These are phyloP conservation scores for Drosophila putrida DNA, from an alignment of 2,888 invertebrate genomes.

Conservation along the genomic window DNA sequence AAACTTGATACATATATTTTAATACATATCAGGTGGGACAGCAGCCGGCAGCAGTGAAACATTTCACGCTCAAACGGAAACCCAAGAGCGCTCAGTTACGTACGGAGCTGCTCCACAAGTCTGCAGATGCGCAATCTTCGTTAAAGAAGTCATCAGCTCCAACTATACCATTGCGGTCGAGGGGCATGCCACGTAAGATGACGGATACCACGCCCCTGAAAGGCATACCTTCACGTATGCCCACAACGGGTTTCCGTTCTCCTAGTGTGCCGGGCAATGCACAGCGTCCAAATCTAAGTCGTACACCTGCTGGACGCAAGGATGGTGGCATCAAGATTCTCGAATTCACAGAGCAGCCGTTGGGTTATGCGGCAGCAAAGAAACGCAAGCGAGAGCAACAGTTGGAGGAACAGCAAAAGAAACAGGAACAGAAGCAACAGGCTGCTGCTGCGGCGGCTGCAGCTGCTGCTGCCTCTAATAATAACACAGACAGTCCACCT, in stretches of 20 bases:
- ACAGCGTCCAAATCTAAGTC: constrained; percentile 86
- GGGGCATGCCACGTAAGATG: constrained; percentile 97
- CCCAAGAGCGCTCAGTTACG: constrained; percentile 97
- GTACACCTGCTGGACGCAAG: constrained; percentile 90
- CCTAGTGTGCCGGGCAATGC: constrained; percentile 84
- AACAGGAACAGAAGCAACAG: constrained; percentile 86
- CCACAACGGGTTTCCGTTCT: constrained; percentile 88
- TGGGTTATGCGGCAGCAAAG: constrained; percentile 93
- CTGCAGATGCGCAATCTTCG: constrained; percentile 94
- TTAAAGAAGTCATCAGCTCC: constrained; percentile 95
- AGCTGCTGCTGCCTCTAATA: constrained; percentile 71
- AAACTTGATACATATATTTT: too few relatives aligned
- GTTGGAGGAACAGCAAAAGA: constrained; percentile 89
- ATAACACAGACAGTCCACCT: constrained; percentile 65
- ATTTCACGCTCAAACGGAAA: constrained; percentile 96
- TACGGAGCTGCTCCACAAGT: constrained; percentile 96
- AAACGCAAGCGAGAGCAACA: constrained; percentile 94
- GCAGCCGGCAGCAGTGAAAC: constrained; percentile 93
- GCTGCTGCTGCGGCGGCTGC: constrained; percentile 84
- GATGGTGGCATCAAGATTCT: constrained; percentile 97
- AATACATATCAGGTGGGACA: constrained; percentile 88
- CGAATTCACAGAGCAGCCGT: constrained; percentile 96
- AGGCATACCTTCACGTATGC: constrained; percentile 94
- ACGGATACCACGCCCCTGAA: constrained; percentile 97
- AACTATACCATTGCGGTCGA: constrained; percentile 94